phyloP scores from a whole-genome alignment of 2,113 vertebrate genomes.

The Erinaceus europaeus region DNA sequence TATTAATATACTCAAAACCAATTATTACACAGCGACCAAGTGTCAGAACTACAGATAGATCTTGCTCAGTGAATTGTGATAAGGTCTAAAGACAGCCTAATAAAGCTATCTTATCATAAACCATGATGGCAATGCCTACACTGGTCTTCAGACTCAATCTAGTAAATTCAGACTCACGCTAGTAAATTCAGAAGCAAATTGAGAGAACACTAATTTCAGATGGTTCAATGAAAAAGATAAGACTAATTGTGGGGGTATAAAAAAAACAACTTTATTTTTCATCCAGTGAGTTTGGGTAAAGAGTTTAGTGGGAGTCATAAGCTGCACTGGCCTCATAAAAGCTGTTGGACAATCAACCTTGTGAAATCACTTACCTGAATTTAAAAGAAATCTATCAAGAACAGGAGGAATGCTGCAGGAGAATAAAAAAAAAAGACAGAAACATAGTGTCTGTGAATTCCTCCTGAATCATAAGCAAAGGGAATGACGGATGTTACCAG shows the following conservation, averaged over 20 bases:
- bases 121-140: background rate
- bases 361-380: background rate
- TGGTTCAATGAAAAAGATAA: background rate
- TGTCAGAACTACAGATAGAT: background rate
- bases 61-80: background rate
- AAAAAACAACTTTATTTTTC: background rate
- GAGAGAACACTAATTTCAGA: background rate
- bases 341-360: background rate
- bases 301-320: accelerated
- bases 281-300: background rate
- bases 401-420: background rate
- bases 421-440: background rate
- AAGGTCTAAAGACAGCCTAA: too few relatives aligned
- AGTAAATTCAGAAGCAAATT: background rate
- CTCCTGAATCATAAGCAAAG: slow-evolving; percentile 27
- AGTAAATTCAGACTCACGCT: background rate
- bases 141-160: too few relatives aligned
- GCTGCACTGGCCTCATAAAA: accelerated
- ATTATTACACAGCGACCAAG: too few relatives aligned
- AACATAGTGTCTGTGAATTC: slow-evolving; percentile 15
- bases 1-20: too few relatives aligned
- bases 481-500: slow-evolving; percentile 25
- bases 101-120: background rate
- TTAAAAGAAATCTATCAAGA: background rate
- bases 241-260: background rate